Evolutionary conservation across 2,888 invertebrate genomes (phyloP), one percentile per base, ranked within the genome.

Genomic region (Drosophila paramelanica): DNA sequence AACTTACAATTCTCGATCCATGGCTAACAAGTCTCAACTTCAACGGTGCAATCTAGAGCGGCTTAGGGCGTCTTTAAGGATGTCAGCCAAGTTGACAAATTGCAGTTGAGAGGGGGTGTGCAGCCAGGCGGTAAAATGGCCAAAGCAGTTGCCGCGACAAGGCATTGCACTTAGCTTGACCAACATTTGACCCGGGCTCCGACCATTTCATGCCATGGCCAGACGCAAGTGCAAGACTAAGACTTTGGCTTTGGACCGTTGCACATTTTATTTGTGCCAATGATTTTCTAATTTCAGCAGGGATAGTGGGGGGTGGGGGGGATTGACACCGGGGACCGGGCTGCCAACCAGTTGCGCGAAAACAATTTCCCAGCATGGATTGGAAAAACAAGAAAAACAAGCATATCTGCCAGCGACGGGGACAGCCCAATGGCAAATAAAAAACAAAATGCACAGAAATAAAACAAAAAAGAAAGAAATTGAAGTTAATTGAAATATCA

Each of bases 131-230:
- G 39, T 53, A 73, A 86, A 83, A 77, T 68, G 83, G 69, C 69
- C 55, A 81, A 81, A 65, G 72, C 53, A 67, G 55, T 55, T 57
- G 57, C 53, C 66, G 58, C 81, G 79, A 87, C 82, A 82, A 79
- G 77, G 68, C 88, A 80, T 75, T 87, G 82, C 88, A 88, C 88
- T 86, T 82, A 84, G 61, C 77, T 79, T 84, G 84, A 81, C 84
- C 86, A 83, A 72, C 56, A 57, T 59, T 45, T 53, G 52, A 52
- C 49, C 47, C 23, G 47, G 23, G 10, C 17, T 41, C 10, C n/a
- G 46, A 41, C 11, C 38, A 42, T 55, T 50, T 36, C n/a, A 56
- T 71, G 75, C 49, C 76, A 76, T 31, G 46, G 43, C 59, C 67
- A 75, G 65, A 52, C 65, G 57, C 65, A 45, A 77, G 69, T 72